Base-by-base conservation (phyloP, 92 coral and sea anemone species). In the Anthopleura xanthogrammica region DNA sequence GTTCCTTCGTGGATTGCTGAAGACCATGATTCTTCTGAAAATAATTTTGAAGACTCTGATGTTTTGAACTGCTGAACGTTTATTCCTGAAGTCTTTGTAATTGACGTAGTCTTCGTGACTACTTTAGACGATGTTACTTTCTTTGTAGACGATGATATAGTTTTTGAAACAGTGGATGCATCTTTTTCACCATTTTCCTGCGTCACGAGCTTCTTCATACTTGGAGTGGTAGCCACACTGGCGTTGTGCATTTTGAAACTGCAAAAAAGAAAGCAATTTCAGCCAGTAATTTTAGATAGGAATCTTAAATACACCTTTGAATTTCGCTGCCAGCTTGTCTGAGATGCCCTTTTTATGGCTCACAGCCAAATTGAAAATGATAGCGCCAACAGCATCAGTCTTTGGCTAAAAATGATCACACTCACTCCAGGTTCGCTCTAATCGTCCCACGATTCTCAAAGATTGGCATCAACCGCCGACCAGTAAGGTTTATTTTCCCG, bases 11-110 rank as follows among this genome's bases (percentile, higher is more conserved):
- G 79, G 17, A 78, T 41, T 23, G 77, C 42, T 5, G 88, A 78
- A 68, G 83, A 8, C 83, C 83, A 85, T 4, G 88, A 78, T 46
- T 68, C 77, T n/a, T 85, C 83, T 4, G 88, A 85, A 41, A 85
- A 79, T 29, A 85, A 23, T 66, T 79, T 78, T 29, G 70, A 40
- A 23, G 88, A 76, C 48, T 77, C 82, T 52, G 87, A 76, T 16
- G 80, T 71, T 48, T 85, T 78, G 78, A 79, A 50, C 39, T 75
- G 79, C 3, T 52, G 66, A 12, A 50, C 23, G 12, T 66, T 79
- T 41, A 29, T 66, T 14, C 54, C 75, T 9, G 75, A 80, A 1
- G 73, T 48, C 17, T 58, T 64, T 23, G 75, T 60, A 1, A 41
- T 16, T 4, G 80, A 56, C 7, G 88, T 66, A 24, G 83, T 75